Evolutionary conservation across 2,888 invertebrate genomes (phyloP), one percentile per base, ranked within the genome.

Genomic region (Agrypnus murinus): DNA sequence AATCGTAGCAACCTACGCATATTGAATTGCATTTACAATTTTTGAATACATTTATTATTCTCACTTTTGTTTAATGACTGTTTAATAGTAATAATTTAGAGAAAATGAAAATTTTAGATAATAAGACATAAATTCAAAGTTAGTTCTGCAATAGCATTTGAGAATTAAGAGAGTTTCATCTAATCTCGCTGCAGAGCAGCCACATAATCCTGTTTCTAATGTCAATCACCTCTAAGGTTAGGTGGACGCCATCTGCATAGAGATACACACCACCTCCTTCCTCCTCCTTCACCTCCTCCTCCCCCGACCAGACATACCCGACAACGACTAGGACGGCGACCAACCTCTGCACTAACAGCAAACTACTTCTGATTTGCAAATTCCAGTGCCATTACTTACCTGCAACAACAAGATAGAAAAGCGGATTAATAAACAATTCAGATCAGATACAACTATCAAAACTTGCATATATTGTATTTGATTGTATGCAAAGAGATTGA

Each of bases 171-270:
- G n/a, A 38, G 64, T 32, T 55, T 64, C 64, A 43, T 64, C 55
- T 53, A 64, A 53, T 64, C 43, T 64, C 50, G 55, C 31, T 43
- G 36, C 55, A n/a, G n/a, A n/a, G n/a, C n/a, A n/a, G n/a, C n/a
- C n/a, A n/a, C 50, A 64, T 45, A 55, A 64, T 64, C 64, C 53
- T 69, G 74, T 68, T n/a, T 67, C 59, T 55, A 69, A 68, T 77
- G 77, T 77, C 78, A 77, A 77, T 77, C 77, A 77, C 76, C 76
- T 75, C 71, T 71, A 64, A 72, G 69, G 60, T 60, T 68, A 72
- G 72, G 25, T 72, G 70, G 65, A 77, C 77, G 73, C 74, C 69
- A 77, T 77, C 77, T 77, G 78, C 78, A 78, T 78, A 74, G 71
- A 75, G 65, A 77, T 71, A 55, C 48, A 57, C 43, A 62, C 31